phyloP scores from a whole-genome alignment of 2,888 invertebrate species.

The Zaprionus obscuricornis region DNA sequence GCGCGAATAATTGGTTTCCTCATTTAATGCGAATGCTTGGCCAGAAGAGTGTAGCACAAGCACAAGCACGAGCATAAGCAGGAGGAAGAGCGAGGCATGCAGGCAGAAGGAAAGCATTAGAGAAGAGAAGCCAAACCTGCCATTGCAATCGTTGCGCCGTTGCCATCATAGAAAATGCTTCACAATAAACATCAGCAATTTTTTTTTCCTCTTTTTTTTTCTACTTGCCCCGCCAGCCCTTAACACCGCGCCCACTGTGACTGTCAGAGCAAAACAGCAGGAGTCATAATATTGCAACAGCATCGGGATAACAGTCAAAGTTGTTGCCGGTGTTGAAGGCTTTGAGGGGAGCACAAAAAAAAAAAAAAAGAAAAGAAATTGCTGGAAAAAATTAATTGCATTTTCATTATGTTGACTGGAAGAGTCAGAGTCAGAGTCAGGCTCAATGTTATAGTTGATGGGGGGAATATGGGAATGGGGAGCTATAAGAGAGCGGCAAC shows the following conservation, averaged over 20 bases:
- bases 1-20: constrained; percentile 83
- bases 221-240: constrained; percentile 2
- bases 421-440: constrained; percentile 42
- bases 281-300: constrained; percentile 80
- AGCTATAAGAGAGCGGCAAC: constrained; percentile 22
- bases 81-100: constrained; percentile 10
- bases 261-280: constrained; percentile 72
- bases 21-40: constrained; percentile 80
- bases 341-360: constrained; percentile 55
- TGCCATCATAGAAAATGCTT: constrained; percentile 68
- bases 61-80: constrained; percentile 26
- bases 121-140: constrained; percentile 20
- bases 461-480: constrained; percentile 1
- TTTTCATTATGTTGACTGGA: constrained; percentile 82
- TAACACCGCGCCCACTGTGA: too few relatives aligned
- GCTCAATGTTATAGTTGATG: constrained; percentile 21
- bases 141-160: constrained; percentile 61
- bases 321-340: constrained; percentile 34
- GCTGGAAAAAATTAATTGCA: constrained; percentile 83
- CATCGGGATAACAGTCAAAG: constrained; percentile 51
- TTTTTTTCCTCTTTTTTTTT: constrained; percentile 39
- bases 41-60: too few relatives aligned
- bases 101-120: background rate
- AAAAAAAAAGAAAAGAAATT: constrained; percentile 66
- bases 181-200: constrained; percentile 69